Percentiles rank a stretch among this genome's conserved stretches.
Evolutionary conservation across 2,888 invertebrate species (phyloP).

Genomic region (Luffia ferchaultella): DNA sequence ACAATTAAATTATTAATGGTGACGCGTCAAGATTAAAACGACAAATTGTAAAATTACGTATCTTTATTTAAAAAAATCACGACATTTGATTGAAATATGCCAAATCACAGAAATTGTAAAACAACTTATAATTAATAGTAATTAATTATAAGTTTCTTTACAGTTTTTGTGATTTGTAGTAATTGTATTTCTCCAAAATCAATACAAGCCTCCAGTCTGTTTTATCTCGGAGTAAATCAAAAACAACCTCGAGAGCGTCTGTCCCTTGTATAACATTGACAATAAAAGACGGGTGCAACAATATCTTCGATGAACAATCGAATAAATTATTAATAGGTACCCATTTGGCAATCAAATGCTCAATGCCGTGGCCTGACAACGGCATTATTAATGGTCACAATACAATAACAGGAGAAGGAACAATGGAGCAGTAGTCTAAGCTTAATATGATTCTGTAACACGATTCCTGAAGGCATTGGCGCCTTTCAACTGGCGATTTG

Average conservation of each 20-base stretch:
- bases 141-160: too few species aligned
- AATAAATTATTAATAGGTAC: slow-evolving; percentile 46
- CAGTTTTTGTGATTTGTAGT: too few species aligned
- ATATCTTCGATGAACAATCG: slow-evolving; percentile 5
- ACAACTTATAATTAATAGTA: too few species aligned
- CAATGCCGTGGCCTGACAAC: neutral
- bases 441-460: slow-evolving; percentile 54
- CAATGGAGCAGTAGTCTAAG: slow-evolving; percentile 22
- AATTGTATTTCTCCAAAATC: too few species aligned
- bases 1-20: neutral
- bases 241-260: too few species aligned
- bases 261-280: too few species aligned
- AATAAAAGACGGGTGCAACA: neutral
- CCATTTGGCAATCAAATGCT: neutral
- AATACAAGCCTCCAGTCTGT: too few species aligned
- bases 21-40: neutral
- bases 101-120: too few species aligned
- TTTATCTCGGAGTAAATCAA: too few species aligned
- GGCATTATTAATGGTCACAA: slow-evolving; percentile 8
- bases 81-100: too few species aligned
- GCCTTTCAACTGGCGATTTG: slow-evolving; percentile 41
- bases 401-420: slow-evolving; percentile 40
- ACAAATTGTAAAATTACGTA: neutral
- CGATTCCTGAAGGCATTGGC: slow-evolving; percentile 41
- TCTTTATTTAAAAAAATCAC: too few species aligned